These are phyloP conservation scores for Whitmania pigra DNA, from an alignment of 1,140 invertebrate genomes.

Conservation along the genomic window DNA sequence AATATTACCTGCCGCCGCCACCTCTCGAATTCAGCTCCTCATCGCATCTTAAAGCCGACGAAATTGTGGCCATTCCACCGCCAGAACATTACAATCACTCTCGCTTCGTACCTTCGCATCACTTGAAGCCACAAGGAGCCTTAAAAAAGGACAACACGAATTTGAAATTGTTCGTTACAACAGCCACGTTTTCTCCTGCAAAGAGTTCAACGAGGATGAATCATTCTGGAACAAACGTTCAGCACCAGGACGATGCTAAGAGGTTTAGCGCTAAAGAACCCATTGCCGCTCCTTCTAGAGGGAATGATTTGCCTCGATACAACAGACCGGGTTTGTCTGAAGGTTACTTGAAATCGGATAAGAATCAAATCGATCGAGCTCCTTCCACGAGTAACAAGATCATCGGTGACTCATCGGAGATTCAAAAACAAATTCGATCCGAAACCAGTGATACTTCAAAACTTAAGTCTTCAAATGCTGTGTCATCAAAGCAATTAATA, in stretches of 20 bases:
- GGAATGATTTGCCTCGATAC: too few species aligned
- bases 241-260: not conserved
- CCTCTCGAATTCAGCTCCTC: not conserved
- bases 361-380: too few species aligned
- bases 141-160: not conserved
- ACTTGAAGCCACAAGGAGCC: not conserved
- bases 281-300: too few species aligned
- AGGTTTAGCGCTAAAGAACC: too few species aligned
- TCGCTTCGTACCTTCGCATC: not conserved
- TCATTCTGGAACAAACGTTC: not conserved
- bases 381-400: too few species aligned
- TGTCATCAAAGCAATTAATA: too few species aligned
- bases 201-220: not conserved
- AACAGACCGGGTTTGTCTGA: too few species aligned
- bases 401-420: too few species aligned
- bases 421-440: too few species aligned
- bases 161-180: not conserved
- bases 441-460: too few species aligned
- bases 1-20: not conserved
- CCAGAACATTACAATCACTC: not conserved
- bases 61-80: not conserved
- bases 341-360: too few species aligned
- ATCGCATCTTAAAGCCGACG: not conserved
- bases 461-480: too few species aligned
- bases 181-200: not conserved